These are phyloP conservation scores for Anomalospiza imberbis DNA, from an alignment of 2,797 vertebrate genomes.

Conservation along the genomic window DNA sequence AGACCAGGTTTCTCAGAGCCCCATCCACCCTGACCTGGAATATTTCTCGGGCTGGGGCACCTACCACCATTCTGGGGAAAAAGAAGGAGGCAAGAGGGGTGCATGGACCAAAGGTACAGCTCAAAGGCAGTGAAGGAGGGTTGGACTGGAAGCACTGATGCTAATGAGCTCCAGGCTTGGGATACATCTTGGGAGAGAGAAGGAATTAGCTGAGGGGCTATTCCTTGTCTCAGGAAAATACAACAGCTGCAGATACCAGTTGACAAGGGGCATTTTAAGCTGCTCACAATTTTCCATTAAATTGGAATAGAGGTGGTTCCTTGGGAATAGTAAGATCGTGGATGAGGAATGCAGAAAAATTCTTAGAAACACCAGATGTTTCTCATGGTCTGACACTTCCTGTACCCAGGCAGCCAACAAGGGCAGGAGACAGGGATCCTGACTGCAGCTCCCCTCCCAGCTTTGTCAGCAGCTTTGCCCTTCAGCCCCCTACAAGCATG, in stretches of 20 bases:
- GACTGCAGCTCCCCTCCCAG: neutral
- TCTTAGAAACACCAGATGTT: neutral
- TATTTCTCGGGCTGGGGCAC: neutral
- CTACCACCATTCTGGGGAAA: neutral
- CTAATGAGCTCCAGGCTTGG: neutral
- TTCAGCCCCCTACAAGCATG: neutral
- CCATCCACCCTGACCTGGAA: neutral
- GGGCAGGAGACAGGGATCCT: neutral
- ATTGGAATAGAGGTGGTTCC: neutral
- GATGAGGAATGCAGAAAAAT: neutral
- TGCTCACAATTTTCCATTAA: neutral
- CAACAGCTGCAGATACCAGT: neutral
- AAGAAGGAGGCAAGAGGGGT: neutral
- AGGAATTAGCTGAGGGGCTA: neutral
- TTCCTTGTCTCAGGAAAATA: neutral
- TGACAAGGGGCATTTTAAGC: neutral
- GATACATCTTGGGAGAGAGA: neutral
- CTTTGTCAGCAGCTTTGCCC: neutral
- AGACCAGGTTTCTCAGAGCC: neutral
- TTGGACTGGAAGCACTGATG: neutral
- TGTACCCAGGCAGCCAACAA: neutral
- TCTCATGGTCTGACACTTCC: neutral
- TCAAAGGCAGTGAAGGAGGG: neutral
- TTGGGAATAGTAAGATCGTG: neutral
- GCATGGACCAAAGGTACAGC: neutral